A percentile compares a stretch with the other conserved stretches of the same genome.
phyloP scores from a whole-genome alignment of 2,797 vertebrate genomes.

The Tenualosa thibaudeaui region DNA sequence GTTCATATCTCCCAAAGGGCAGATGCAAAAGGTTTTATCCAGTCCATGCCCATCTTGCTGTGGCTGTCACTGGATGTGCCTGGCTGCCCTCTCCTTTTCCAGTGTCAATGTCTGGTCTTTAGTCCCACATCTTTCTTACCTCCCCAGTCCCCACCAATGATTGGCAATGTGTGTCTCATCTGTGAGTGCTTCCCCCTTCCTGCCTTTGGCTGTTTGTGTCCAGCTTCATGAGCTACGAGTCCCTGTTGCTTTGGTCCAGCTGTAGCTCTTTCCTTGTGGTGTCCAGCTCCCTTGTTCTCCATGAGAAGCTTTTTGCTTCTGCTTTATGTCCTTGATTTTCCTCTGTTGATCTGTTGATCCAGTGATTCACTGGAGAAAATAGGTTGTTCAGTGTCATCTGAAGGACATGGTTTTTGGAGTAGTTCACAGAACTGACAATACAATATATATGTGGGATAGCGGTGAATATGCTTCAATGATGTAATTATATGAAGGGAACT shows the following conservation, averaged over 20 bases:
- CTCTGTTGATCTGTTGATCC: background rate
- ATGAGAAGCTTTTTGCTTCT: background rate
- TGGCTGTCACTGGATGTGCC: slow-evolving; percentile 11
- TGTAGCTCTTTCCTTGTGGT: background rate
- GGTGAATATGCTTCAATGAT: too few relatives aligned
- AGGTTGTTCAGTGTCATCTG: background rate
- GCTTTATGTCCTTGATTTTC: background rate
- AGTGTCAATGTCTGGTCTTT: background rate
- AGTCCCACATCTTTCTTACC: background rate
- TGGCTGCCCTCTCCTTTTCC: slow-evolving; percentile 4
- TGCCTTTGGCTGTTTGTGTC: background rate
- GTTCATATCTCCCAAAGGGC: slow-evolving; percentile 2
- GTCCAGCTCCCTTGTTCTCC: background rate
- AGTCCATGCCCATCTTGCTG: slow-evolving; percentile 17
- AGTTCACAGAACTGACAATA: background rate
- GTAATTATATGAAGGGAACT: too few relatives aligned
- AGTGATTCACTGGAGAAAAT: background rate
- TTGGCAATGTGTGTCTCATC: slow-evolving; percentile 43
- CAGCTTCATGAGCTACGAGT: slow-evolving; percentile 7
- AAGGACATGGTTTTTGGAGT: background rate
- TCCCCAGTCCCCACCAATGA: background rate
- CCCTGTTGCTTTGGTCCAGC: background rate
- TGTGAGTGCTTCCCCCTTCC: slow-evolving; percentile 33
- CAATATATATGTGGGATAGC: background rate
- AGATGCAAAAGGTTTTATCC: slow-evolving; percentile 51